Base-by-base conservation (phyloP, 1,140 invertebrate genomes). In the Thalassaphorura encarpata region DNA sequence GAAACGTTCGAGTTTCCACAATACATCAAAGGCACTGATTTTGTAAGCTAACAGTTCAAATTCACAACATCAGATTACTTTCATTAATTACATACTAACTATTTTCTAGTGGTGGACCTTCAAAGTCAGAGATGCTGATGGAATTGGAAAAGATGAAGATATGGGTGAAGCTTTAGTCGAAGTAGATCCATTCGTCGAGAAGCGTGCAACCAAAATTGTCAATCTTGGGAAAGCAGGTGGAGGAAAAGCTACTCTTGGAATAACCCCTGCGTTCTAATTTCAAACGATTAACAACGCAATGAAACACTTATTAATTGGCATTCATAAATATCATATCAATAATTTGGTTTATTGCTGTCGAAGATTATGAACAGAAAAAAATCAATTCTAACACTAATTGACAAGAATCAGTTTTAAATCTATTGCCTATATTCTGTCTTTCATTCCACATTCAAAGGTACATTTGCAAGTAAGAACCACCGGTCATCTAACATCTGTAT, bases 1-100 rank as follows among this genome's bases (percentile, higher is more conserved):
- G 50, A 58, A 11, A 45, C 31, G 13, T 52, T 58, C 21, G 56
- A 58, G 23, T 58, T 58, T 53, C 29, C 24, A 6, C 52, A 58
- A 23, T 58, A 58, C 41, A 39, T 45, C 13, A 33, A 36, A 27
- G 56, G 56, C 26, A 51, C 28, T 2, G 31, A 53, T n/a, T 33
- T 41, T 24, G 54, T 56, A 16, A 33, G 43, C 16, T 19, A 49
- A 28, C 23, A 13, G 18, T 19, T 11, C 8, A n/a, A n/a, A n/a
- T 13, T 29, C 8, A 13, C 6, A 18, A 27, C 13, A 43, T 8
- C 15, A 53, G 28, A 26, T 29, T 15, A 26, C 31, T n/a, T 19
- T 13, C 11, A 19, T 42, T 5, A 23, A 36, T n/a, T 31, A 31
- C 15, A 56, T 26, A 43, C 26, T 29, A 19, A 41, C 11, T n/a